Evolutionary conservation across 2,113 vertebrate genomes (phyloP).

Genomic region (Phalacrocorax carbo): DNA sequence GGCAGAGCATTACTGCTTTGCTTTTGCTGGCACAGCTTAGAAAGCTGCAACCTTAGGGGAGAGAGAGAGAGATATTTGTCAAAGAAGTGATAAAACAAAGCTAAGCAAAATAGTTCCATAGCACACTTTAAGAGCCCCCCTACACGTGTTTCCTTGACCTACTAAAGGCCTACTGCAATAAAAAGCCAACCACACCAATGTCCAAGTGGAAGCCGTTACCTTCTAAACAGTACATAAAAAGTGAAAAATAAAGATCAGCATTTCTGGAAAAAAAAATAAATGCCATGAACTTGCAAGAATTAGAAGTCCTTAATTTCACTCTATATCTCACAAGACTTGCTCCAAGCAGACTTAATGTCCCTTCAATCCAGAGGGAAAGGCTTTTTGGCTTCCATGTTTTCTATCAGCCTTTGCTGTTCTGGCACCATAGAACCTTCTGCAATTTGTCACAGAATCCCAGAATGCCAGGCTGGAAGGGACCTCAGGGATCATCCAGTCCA

Average conservation of each 20-base stretch:
- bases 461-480: too few relatives aligned
- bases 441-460: neutral
- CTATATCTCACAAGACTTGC: neutral
- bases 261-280: neutral
- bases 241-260: neutral
- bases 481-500: too few relatives aligned
- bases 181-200: neutral
- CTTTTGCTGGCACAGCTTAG: neutral
- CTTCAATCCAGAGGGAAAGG: neutral
- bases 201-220: neutral
- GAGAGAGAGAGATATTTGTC: neutral
- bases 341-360: neutral
- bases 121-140: neutral
- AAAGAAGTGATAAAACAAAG: neutral
- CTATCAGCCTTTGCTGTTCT: neutral
- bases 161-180: neutral
- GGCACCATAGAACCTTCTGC: accelerated
- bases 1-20: neutral
- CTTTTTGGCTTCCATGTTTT: neutral
- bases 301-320: neutral
- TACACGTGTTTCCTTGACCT: neutral
- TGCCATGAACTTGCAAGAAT: neutral
- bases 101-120: neutral
- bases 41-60: neutral
- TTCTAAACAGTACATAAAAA: neutral